These are phyloP conservation scores for Cyanocitta stelleri DNA, from an alignment of 2,113 vertebrate genomes.

Conservation along the genomic window DNA sequence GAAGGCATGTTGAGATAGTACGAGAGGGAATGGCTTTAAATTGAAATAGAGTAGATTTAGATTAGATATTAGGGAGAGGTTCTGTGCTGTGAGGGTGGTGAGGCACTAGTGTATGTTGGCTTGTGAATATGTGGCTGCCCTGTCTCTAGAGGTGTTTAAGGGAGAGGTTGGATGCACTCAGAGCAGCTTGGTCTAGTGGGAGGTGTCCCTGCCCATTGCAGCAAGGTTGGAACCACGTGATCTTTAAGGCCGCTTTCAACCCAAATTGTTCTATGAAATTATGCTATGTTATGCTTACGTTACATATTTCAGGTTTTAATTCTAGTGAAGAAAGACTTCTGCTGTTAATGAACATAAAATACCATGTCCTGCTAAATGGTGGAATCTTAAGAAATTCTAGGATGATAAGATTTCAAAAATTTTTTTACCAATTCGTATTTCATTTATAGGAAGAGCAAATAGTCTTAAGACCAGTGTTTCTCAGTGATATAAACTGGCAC, in stretches of 20 bases:
- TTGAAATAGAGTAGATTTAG: background rate
- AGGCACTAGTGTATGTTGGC: accelerated
- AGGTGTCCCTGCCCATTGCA: background rate
- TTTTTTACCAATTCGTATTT: background rate
- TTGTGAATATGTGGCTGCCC: background rate
- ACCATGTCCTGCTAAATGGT: background rate
- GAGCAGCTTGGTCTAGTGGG: background rate
- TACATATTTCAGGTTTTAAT: background rate
- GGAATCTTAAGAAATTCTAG: background rate
- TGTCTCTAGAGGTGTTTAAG: background rate
- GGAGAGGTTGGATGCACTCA: background rate
- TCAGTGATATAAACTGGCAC: background rate
- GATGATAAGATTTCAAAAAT: background rate
- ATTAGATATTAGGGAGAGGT: no score
- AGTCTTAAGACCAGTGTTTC: background rate
- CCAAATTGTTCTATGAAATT: background rate
- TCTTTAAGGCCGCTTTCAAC: background rate
- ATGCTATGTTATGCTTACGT: accelerated
- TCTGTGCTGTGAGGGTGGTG: background rate
- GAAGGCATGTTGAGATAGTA: background rate
- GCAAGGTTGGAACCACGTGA: background rate
- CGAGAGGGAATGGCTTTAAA: background rate
- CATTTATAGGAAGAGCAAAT: background rate
- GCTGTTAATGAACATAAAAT: background rate
- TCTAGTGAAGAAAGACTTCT: background rate